Conservation (phyloP, 2,888 invertebrate species). For the Lagria hirta region DNA sequence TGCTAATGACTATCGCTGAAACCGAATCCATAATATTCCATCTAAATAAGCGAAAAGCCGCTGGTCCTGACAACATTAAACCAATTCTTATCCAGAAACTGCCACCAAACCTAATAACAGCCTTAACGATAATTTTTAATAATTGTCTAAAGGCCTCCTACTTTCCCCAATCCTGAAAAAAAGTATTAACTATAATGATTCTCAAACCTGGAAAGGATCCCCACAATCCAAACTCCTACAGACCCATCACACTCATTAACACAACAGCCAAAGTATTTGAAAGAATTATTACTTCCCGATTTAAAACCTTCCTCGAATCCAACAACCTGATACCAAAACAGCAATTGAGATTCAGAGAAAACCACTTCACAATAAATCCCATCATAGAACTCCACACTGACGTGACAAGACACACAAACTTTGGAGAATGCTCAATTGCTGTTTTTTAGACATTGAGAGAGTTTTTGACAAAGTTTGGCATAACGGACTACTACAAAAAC, state of each 20-base stretch:
- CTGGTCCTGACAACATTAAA: conserved; percentile 13
- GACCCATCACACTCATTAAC: conserved; percentile 17
- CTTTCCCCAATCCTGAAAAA: conserved; percentile 14
- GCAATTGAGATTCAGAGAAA: conserved; percentile 41
- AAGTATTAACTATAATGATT: conserved; percentile 9
- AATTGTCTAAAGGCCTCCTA: conserved; percentile 11
- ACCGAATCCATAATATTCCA: too few species aligned
- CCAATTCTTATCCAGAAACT: conserved; percentile 1
- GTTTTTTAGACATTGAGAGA: conserved; percentile 40
- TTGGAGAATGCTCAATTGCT: conserved; percentile 33
- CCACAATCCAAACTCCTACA: conserved; percentile 8
- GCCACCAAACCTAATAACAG: conserved; percentile 3
- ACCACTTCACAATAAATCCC: conserved; percentile 40
- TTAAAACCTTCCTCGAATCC: not conserved
- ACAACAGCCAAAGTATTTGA: conserved; percentile 18
- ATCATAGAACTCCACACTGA: conserved; percentile 36
- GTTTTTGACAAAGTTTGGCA: conserved; percentile 45
- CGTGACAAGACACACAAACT: conserved; percentile 34
- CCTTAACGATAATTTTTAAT: conserved; percentile 5
- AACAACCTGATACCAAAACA: conserved; percentile 10
- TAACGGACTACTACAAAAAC: conserved; percentile 38
- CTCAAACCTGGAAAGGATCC: conserved; percentile 8
- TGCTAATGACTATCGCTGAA: too few species aligned
- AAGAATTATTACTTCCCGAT: not conserved
- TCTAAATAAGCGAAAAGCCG: too few species aligned